These are phyloP conservation scores for Oryzias dopingdopingensis DNA, from an alignment of 2,797 vertebrate genomes.

Conservation along the genomic window DNA sequence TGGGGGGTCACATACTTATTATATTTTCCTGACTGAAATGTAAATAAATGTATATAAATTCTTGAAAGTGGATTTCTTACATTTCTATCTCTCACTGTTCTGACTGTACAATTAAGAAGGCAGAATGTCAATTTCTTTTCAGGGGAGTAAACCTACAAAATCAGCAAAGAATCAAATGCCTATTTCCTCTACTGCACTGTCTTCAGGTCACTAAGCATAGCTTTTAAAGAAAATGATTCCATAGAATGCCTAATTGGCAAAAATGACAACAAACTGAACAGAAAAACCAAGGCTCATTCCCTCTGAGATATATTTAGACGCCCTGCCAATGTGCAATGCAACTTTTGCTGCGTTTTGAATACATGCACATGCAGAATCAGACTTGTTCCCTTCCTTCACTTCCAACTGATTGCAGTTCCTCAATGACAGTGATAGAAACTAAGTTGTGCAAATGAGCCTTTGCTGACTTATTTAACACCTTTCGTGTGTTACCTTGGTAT, in stretches of 20 bases:
- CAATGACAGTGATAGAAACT: constrained; percentile 56
- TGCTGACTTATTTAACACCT: constrained; percentile 80
- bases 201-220: background rate
- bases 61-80: no score
- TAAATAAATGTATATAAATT: no score
- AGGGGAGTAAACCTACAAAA: no score
- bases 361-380: constrained; percentile 17
- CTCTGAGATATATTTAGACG: constrained; percentile 45
- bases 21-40: no score
- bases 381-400: constrained; percentile 28
- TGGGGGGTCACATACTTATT: no score
- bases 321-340: constrained; percentile 16
- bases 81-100: no score
- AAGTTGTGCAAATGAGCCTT: constrained; percentile 72
- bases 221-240: background rate
- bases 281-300: constrained; percentile 14
- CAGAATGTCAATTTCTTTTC: no score
- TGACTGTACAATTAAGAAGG: no score
- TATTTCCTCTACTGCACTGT: background rate
- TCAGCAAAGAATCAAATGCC: no score
- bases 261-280: constrained; percentile 14
- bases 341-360: constrained; percentile 34
- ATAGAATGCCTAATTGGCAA: background rate
- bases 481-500: constrained; percentile 76
- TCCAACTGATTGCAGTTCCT: constrained; percentile 36